These are phyloP conservation scores for Strigamia crassipes DNA, from an alignment of 2,888 invertebrate species.

Conservation along the genomic window DNA sequence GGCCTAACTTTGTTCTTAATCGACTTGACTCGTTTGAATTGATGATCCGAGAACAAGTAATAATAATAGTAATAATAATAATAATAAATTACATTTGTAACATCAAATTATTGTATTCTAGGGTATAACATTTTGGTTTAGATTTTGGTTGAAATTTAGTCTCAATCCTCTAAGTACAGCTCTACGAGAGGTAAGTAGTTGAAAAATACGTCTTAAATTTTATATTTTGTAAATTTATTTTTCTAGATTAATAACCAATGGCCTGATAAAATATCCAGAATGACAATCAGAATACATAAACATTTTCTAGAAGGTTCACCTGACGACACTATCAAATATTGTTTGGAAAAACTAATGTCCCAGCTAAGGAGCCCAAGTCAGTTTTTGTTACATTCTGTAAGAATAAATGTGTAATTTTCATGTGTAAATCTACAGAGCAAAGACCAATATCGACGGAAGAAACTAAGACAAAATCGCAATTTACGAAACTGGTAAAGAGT, in stretches of 20 bases:
- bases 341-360: background rate
- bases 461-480: background rate
- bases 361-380: background rate
- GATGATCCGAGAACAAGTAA: slow-evolving; percentile 10
- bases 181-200: background rate
- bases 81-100: background rate
- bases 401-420: background rate
- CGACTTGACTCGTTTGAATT: slow-evolving; percentile 13
- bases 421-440: background rate
- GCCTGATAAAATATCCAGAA: background rate
- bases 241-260: background rate
- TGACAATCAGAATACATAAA: background rate
- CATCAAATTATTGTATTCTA: background rate
- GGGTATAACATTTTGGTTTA: slow-evolving; percentile 19
- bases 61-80: background rate
- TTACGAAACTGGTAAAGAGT: background rate
- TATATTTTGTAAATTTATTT: background rate
- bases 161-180: background rate
- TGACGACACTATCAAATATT: background rate
- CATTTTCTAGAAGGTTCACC: slow-evolving; percentile 21
- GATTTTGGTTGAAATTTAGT: background rate
- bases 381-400: background rate
- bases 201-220: background rate
- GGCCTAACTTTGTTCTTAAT: slow-evolving; percentile 33
- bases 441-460: background rate